Evolutionary conservation across 2,888 invertebrate species (phyloP), one percentile per base, ranked within the genome.

Genomic region (Callimorpha dominula): DNA sequence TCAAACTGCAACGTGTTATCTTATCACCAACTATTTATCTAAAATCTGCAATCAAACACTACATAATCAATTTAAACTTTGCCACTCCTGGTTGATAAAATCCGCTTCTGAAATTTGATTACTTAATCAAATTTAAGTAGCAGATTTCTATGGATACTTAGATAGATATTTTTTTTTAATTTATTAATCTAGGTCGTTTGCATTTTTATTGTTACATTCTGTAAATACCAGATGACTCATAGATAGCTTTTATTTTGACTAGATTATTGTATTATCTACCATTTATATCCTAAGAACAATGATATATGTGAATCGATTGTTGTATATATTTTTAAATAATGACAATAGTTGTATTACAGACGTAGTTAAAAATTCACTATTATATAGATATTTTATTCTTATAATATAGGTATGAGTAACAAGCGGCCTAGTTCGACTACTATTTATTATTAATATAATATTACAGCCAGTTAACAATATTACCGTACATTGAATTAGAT

Each of bases 191-290:
- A 60, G 60, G 60, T 60, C 60, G 60, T 14, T 60, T 60, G 11
- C 60, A 31, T 12, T 60, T 14, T 60, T 11, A 60, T 60, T 31
- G n/a, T 54, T 14, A n/a, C 54, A 67, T n/a, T 42, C 7, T 60
- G 60, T 42, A n/a, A 67, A 67, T 7, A 17, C 64, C 46, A 43
- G n/a, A 46, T 65, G 64, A 65, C 64, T 46, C 46, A 64, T 64
- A 57, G 20, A 31, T 57, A 57, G 20, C n/a, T 64, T 0, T 20
- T 31, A 20, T 57, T 20, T 57, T 57, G 64, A n/a, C 17, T 31
- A 31, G 17, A 64, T 42, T 64, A 64, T 43, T 64, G n/a, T 43
- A 64, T 42, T 43, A 42, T 64, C 43, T 40, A 63, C 15, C 42
- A 63, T 63, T 42, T 15, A 64, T n/a, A 17, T 66, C 17, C 43